A percentile compares a stretch with the other conserved stretches of the same genome.
These are phyloP conservation scores for Diceros bicornis DNA, from an alignment of 2,797 vertebrate genomes.

Conservation along the genomic window DNA sequence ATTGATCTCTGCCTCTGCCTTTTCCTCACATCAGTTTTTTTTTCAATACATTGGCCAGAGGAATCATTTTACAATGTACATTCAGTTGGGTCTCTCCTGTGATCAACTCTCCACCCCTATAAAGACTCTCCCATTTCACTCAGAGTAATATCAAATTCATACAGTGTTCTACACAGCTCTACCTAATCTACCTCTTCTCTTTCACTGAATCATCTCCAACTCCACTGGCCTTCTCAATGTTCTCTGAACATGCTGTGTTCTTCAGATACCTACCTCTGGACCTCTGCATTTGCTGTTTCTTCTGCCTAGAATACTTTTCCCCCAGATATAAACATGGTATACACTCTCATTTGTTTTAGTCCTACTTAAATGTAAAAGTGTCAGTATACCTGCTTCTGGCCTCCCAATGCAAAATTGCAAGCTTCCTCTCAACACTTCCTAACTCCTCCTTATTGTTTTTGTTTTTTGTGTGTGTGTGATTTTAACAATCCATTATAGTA, in stretches of 20 bases:
- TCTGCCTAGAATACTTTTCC: neutral
- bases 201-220: neutral
- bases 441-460: neutral
- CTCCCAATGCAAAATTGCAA: neutral
- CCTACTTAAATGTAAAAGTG: neutral
- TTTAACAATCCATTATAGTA: neutral
- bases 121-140: neutral
- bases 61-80: neutral
- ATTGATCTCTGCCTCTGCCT: neutral
- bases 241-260: neutral
- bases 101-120: neutral
- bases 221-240: neutral
- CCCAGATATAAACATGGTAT: neutral
- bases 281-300: neutral
- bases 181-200: neutral
- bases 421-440: neutral
- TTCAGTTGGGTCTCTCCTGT: neutral
- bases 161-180: neutral
- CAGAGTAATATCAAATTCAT: neutral
- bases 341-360: neutral
- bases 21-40: neutral
- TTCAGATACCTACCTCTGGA: neutral
- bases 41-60: neutral
- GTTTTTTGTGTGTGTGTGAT: neutral
- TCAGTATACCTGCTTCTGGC: neutral